phyloP scores from a whole-genome alignment of 2,888 invertebrate genomes.

The Pimpla rufipes region DNA sequence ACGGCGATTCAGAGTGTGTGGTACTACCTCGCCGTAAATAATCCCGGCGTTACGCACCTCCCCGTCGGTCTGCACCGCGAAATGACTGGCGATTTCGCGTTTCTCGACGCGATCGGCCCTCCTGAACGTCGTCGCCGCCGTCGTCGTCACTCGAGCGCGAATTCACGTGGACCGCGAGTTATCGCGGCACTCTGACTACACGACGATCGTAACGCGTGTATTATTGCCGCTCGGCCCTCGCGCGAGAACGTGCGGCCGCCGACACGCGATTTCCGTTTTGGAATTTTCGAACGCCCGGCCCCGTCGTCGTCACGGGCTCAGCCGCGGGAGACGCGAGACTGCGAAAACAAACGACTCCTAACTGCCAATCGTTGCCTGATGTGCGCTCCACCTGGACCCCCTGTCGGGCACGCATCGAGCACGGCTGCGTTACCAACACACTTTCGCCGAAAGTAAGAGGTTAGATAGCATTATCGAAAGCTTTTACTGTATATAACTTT shows the following conservation, averaged over 20 bases:
- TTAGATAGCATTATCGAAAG: constrained; percentile 67
- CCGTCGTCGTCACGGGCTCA: neutral
- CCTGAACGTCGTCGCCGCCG: constrained; percentile 64
- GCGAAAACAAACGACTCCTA: constrained; percentile 3
- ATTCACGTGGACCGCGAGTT: constrained; percentile 62
- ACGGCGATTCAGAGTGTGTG: constrained; percentile 61
- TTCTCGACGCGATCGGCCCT: constrained; percentile 65
- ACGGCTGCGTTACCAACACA: constrained; percentile 53
- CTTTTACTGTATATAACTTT: constrained; percentile 19
- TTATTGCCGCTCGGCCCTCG: constrained; percentile 24
- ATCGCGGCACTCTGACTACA: constrained; percentile 53
- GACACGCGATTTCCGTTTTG: neutral
- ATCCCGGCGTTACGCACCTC: constrained; percentile 64
- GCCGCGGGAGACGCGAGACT: neutral
- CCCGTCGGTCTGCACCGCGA: constrained; percentile 68
- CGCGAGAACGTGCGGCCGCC: no score
- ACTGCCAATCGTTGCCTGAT: constrained; percentile 55
- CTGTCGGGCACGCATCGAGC: constrained; percentile 64
- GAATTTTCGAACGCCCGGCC: no score
- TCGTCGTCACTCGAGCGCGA: constrained; percentile 59
- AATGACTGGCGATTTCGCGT: constrained; percentile 69
- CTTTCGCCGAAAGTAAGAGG: constrained; percentile 67
- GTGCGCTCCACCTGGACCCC: constrained; percentile 68
- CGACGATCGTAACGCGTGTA: constrained; percentile 20
- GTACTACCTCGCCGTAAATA: constrained; percentile 69